Conservation (phyloP, 2,113 vertebrate genomes). For the Orycteropus afer region DNA sequence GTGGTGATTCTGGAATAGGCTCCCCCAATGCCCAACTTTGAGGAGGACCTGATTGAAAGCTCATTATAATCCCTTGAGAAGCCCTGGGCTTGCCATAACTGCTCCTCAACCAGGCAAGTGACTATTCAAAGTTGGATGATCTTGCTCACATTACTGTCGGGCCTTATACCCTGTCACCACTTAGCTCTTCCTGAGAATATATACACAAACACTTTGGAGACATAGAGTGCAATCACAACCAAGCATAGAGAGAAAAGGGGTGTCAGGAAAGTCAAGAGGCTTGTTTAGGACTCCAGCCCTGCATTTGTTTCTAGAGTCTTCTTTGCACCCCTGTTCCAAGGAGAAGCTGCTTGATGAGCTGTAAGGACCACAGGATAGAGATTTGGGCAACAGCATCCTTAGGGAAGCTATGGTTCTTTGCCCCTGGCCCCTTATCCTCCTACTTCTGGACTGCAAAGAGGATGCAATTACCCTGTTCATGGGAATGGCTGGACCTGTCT, state of each 20-base stretch:
- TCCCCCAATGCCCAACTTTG: background rate
- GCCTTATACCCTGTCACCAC: background rate
- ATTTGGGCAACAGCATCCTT: background rate
- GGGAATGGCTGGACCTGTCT: constrained; percentile 66
- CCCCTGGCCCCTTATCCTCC: background rate
- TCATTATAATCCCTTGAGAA: background rate
- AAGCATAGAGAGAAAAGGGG: background rate
- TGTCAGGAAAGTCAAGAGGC: background rate
- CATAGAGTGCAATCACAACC: background rate
- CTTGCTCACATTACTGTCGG: background rate
- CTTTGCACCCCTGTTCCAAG: constrained; percentile 24
- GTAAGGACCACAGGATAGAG: background rate
- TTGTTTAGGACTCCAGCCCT: background rate
- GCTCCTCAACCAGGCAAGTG: background rate
- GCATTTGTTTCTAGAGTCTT: background rate
- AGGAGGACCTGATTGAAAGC: background rate
- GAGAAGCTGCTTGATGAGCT: background rate
- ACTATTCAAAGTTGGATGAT: background rate
- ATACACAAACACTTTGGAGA: background rate
- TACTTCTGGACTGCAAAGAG: constrained; percentile 54
- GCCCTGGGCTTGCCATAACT: background rate
- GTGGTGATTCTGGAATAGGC: background rate
- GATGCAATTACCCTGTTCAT: constrained; percentile 78
- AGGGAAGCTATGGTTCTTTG: background rate
- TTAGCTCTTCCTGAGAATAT: background rate